Evolutionary conservation across 2,113 vertebrate genomes (phyloP), one percentile per base, ranked within the genome.

Genomic region (Hoplias malabaricus): DNA sequence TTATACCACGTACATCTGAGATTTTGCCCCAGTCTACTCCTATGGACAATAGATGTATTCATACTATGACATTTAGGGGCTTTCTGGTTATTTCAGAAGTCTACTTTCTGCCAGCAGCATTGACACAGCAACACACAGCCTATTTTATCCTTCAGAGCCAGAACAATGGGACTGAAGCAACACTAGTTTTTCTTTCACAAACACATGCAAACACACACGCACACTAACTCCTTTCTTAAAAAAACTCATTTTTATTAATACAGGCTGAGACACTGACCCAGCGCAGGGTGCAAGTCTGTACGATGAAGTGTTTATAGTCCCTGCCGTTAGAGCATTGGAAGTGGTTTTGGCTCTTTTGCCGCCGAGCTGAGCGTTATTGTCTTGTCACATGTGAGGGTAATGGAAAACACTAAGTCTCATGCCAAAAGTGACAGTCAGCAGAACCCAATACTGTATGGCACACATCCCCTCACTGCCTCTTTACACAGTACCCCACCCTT

Each of bases 331-430:
- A 67, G 50, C 40, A 80, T 80, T 79, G 77, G 65, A 77, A 82
- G 81, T 85, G 79, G 83, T 76, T 73, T 80, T 73, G 59, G 57
- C 68, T 38, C 65, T 62, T 63, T 66, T 27, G 75, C 12, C 76
- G 82, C 74, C 72, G 71, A 69, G 79, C 73, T 69, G 72, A 72
- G 67, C 48, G 48, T 71, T 80, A 80, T 78, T 83, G 69, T 83
- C 80, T 78, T 86, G 83, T 84, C 79, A 81, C 74, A 83, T 77
- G 65, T 81, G 82, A 89, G 82, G 72, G 80, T 85, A 89, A 84
- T 86, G 73, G 87, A 88, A 53, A 82, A 87, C 79, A 86, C 73
- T 42, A 65, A 78, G 67, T 66, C 63, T 81, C 10, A 40, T 84
- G 83, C 82, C 73, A 84, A 83, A 80, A 67, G 48, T n/a, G 31